Evolutionary conservation across 2,113 vertebrate genomes (phyloP), one percentile per base, ranked within the genome.

Genomic region (Syrrhaptes paradoxus): DNA sequence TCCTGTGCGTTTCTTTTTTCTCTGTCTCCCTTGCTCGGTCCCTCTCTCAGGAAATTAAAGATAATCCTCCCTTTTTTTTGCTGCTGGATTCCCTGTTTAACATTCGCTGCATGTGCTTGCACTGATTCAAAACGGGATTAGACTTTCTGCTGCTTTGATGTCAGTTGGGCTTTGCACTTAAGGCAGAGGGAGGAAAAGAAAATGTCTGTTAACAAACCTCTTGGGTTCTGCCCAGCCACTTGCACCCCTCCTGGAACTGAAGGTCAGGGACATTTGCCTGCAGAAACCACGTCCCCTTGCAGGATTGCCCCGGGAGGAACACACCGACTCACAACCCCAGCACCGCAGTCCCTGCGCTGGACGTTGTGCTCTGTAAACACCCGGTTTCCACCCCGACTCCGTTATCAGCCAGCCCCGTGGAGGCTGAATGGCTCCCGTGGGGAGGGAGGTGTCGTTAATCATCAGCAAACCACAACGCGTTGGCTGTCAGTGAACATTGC

Each of bases 121-220:
- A 21, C 93, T 51, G 93, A 95, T 96, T 97, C 97, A 95, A 88
- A 96, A 96, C 4, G 25, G 97, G 97, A 97, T 97, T 95, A 96
- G 89, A 91, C 75, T 94, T 96, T 95, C 91, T 88, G 51, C 74
- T 95, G 94, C 97, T 97, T 97, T 97, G 97, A 97, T 97, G 95
- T 97, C 96, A 96, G 70, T 36, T 86, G 91, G 68, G 92, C 76
- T 96, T 91, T 96, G 84, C 91, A 95, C 89, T 96, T 86, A 76
- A 90, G 75, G 92, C 86, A 62, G 62, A 51, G 29, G 13, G 34
- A 34, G 9, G 2, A 26, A 10, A 52, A 71, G 36, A 91, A 91
- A 87, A 43, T 26, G 49, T 41, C 80, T 93, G 34, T 78, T 93
- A 92, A 92, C 52, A 93, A 93, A 85, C 52, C 65, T 36, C 38